A percentile compares a stretch with the other conserved stretches of the same genome.
phyloP scores from a whole-genome alignment of 1,140 invertebrate species.

The Dendrolimus kikuchii region DNA sequence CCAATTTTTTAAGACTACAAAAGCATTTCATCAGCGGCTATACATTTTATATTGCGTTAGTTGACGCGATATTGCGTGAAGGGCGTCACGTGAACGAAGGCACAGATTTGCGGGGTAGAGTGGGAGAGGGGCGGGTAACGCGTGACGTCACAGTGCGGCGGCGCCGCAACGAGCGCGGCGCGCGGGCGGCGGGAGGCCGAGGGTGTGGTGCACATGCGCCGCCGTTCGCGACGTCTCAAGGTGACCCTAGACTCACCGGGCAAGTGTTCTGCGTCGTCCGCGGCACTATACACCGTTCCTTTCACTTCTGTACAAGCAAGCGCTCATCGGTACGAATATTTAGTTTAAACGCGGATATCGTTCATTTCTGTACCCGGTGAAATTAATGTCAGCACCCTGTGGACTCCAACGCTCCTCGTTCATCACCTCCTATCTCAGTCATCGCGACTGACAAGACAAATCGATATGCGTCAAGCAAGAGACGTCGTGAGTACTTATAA shows the following conservation, averaged over 20 bases:
- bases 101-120: conserved; percentile 4
- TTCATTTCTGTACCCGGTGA: conserved; percentile 38
- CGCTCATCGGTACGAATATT: conserved; percentile 44
- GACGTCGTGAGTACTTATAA: conserved; percentile 54
- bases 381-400: conserved; percentile 65
- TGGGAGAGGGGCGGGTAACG: conserved; percentile 21
- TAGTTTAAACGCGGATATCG: conserved; percentile 44
- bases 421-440: conserved; percentile 66
- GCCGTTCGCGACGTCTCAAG: conserved; percentile 47
- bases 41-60: neutral
- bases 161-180: conserved; percentile 34
- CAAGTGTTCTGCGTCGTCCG: conserved; percentile 40
- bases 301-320: conserved; percentile 52
- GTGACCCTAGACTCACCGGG: conserved; percentile 52
- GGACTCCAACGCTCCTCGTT: conserved; percentile 63
- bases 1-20: neutral
- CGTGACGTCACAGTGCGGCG: conserved; percentile 41
- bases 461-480: conserved; percentile 67
- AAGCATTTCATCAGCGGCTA: neutral
- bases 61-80: conserved; percentile 27
- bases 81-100: conserved; percentile 42
- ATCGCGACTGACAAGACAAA: conserved; percentile 58
- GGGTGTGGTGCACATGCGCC: conserved; percentile 69
- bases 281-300: conserved; percentile 43
- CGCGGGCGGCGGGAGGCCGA: conserved; percentile 31